Conservation (phyloP, 64 coral and sea anemone species). For the Acropora tenuis region DNA sequence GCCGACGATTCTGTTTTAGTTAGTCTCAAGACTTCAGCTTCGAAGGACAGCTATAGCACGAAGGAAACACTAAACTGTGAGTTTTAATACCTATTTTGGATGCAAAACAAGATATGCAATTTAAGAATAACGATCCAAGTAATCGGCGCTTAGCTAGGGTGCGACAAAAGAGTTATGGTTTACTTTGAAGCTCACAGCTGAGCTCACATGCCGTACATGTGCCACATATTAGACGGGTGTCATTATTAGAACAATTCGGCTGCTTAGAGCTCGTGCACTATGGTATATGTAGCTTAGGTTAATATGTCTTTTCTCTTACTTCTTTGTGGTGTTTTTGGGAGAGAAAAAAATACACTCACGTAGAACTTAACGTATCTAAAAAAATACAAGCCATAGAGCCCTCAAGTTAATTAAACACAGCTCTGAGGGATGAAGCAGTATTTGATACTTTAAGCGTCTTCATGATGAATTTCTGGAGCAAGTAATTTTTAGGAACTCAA, state of each 20-base stretch:
- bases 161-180: background rate
- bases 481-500: conserved; percentile 13
- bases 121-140: conserved; percentile 7
- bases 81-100: background rate
- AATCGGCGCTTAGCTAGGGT: background rate
- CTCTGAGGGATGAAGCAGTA: background rate
- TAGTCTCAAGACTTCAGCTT: conserved; percentile 23
- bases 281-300: background rate
- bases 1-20: conserved; percentile 7
- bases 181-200: background rate
- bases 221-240: too few species aligned
- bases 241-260: background rate
- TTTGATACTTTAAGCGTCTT: conserved; percentile 3
- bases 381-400: conserved; percentile 20
- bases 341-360: background rate
- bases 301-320: conserved; percentile 6
- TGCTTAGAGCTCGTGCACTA: background rate
- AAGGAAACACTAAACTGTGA: background rate
- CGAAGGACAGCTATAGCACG: conserved; percentile 10
- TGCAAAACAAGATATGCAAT: conserved; percentile 2
- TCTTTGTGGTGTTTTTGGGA: conserved; percentile 21
- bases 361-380: conserved; percentile 3
- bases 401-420: conserved; percentile 20
- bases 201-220: too few species aligned
- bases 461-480: background rate